These are phyloP conservation scores for Microtus richardsoni DNA, from an alignment of 2,113 vertebrate species.

Conservation along the genomic window DNA sequence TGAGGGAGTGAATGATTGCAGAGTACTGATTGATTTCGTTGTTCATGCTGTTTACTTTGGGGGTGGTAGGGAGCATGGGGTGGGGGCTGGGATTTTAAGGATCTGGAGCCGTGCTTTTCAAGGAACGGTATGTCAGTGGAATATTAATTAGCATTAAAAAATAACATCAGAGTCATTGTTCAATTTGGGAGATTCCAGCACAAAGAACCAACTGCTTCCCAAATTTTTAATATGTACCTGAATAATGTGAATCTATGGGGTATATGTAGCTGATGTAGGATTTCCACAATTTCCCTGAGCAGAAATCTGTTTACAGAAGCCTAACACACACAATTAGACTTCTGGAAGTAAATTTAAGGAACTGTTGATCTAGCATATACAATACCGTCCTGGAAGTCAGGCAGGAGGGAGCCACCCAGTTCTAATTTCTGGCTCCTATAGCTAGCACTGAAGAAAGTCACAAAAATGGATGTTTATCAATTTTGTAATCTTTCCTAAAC, in stretches of 20 bases:
- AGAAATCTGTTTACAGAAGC: neutral
- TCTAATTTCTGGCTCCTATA: neutral
- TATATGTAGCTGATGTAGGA: neutral
- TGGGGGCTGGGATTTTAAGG: neutral
- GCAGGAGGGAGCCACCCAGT: neutral
- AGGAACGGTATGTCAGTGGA: neutral
- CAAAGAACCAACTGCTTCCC: neutral
- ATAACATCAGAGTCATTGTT: neutral
- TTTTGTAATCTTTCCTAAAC: neutral
- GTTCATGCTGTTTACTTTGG: neutral
- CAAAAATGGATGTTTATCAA: neutral
- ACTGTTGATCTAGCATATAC: neutral
- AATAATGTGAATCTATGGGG: neutral
- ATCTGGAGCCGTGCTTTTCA: neutral
- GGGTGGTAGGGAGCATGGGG: neutral
- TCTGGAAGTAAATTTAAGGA: neutral
- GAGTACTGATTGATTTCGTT: neutral
- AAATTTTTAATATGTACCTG: neutral
- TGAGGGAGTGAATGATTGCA: neutral
- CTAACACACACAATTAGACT: neutral
- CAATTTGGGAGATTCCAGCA: conserved; percentile 15
- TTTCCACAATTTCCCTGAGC: neutral
- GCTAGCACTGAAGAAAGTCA: neutral
- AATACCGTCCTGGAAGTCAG: neutral
- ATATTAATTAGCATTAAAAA: neutral